Conservation (phyloP, 2,888 invertebrate species). For the Adineta ricciae region DNA sequence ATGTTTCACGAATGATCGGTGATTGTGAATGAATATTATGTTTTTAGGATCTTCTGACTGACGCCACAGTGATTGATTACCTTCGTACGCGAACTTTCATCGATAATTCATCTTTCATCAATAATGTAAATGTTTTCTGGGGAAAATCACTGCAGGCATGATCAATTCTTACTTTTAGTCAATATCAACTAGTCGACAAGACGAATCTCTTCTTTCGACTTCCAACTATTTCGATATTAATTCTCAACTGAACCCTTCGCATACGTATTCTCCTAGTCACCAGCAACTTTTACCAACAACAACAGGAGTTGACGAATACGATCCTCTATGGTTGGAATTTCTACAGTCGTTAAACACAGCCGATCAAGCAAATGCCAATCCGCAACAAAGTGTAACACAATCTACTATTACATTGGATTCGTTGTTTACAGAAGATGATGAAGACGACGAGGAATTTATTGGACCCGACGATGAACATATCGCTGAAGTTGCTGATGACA, state of each 20-base stretch:
- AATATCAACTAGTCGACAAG: background rate
- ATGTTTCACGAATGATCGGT: background rate
- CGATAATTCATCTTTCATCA: background rate
- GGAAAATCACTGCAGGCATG: too few relatives aligned
- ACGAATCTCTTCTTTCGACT: background rate
- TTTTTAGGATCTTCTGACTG: background rate
- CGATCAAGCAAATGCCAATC: background rate
- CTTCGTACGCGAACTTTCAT: background rate
- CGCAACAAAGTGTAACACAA: background rate
- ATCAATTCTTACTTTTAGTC: background rate
- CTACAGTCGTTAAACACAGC: background rate
- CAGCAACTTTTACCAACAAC: background rate
- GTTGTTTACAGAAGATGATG: slow-evolving; percentile 18
- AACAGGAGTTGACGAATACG: background rate
- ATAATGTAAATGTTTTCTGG: background rate
- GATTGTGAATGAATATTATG: background rate
- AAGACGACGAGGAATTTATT: slow-evolving; percentile 12
- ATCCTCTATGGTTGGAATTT: slow-evolving; percentile 13
- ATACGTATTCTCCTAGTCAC: background rate
- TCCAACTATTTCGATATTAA: background rate
- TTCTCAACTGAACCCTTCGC: background rate
- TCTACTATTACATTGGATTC: background rate
- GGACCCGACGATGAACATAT: background rate
- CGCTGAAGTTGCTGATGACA: background rate
- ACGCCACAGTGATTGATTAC: background rate